Conservation (phyloP, 2,797 vertebrate genomes). For the Spheniscus humboldti region DNA sequence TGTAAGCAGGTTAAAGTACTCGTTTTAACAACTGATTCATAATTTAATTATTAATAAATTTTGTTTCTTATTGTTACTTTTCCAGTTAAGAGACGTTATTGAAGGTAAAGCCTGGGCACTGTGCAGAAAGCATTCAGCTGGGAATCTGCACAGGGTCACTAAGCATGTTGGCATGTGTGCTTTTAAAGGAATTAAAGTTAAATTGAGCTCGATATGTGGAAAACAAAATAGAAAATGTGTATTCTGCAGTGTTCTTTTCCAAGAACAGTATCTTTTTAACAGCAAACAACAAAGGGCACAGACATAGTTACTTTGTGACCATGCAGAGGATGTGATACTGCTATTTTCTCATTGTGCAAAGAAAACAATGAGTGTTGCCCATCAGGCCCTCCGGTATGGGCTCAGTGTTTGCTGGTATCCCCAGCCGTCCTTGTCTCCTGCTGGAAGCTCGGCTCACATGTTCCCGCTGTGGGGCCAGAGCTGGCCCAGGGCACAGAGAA, state of each 20-base stretch:
- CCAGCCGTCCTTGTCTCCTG: background rate
- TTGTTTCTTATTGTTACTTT: background rate
- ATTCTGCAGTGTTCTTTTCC: background rate
- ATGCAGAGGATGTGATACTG: background rate
- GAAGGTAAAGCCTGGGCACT: background rate
- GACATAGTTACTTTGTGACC: background rate
- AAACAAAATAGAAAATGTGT: background rate
- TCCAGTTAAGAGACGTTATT: background rate
- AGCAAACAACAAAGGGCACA: background rate
- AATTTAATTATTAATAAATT: background rate
- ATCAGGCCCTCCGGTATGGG: background rate
- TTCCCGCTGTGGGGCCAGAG: background rate
- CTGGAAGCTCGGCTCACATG: accelerated
- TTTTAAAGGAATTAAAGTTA: background rate
- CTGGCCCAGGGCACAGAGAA: background rate
- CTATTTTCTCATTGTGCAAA: background rate
- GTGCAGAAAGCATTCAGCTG: background rate
- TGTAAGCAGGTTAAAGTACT: background rate
- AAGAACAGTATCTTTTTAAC: background rate
- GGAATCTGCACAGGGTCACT: background rate
- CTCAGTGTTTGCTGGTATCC: background rate
- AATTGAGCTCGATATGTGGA: background rate
- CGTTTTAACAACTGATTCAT: background rate
- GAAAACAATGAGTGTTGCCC: background rate
- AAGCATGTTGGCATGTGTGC: background rate